Evolutionary conservation across 2,113 vertebrate genomes (phyloP).

Genomic region (Balaeniceps rex): DNA sequence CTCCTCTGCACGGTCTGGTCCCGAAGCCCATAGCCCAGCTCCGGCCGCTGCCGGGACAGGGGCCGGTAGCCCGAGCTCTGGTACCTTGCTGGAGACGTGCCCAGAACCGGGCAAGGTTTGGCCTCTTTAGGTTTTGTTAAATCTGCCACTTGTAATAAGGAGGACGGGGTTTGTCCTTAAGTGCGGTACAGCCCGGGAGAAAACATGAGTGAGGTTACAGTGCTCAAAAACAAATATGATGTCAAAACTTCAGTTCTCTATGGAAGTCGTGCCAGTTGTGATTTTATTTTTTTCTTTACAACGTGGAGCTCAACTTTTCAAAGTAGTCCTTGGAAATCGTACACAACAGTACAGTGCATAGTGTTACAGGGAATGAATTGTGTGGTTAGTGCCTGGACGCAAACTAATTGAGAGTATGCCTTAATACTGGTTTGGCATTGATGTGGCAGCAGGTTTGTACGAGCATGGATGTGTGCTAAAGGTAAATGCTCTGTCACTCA

Average conservation of each 20-base stretch:
- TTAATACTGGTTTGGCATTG: accelerated
- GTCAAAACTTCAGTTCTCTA: not conserved
- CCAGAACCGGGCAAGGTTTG: accelerated
- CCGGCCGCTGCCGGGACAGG: accelerated
- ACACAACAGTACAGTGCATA: accelerated
- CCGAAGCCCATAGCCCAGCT: too few relatives aligned
- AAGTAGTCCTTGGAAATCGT: accelerated
- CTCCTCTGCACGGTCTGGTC: not conserved
- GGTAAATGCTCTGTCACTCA: not conserved
- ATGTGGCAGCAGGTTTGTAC: not conserved
- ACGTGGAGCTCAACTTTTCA: accelerated
- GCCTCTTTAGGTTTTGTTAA: not conserved
- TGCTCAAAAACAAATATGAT: accelerated
- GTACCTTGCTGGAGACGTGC: accelerated
- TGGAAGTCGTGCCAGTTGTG: accelerated
- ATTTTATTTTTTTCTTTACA: not conserved
- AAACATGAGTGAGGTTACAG: accelerated
- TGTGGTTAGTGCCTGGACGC: accelerated
- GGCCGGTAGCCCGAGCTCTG: accelerated
- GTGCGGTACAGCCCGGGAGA: too few relatives aligned
- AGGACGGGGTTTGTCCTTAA: not conserved
- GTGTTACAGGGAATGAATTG: accelerated
- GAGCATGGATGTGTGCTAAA: accelerated
- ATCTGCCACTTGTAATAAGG: accelerated
- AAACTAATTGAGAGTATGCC: accelerated